Conservation (phyloP, 2,113 vertebrate genomes). For the Pyrgilauda ruficollis region DNA sequence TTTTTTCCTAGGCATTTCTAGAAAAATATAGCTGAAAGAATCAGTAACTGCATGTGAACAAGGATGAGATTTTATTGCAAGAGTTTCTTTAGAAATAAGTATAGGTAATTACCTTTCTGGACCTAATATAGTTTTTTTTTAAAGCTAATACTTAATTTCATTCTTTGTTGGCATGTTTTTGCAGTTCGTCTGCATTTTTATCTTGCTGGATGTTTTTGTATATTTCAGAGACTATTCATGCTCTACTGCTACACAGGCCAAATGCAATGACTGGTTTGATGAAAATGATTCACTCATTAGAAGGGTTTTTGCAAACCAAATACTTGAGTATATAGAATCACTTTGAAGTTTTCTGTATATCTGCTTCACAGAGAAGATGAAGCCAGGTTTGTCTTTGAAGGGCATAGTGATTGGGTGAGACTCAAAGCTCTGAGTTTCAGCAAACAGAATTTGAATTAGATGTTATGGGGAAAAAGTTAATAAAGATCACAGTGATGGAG, state of each 20-base stretch:
- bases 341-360: constrained; percentile 19
- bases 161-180: background rate
- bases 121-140: background rate
- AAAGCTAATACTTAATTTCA: background rate
- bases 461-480: background rate
- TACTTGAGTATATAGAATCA: background rate
- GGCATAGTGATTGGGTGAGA: background rate
- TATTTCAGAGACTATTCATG: background rate
- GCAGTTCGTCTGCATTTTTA: background rate
- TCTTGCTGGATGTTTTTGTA: background rate
- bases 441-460: constrained; percentile 36
- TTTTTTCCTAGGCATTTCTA: background rate
- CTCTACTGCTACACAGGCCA: background rate
- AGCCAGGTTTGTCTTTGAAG: constrained; percentile 16
- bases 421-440: background rate
- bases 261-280: background rate
- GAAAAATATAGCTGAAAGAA: background rate
- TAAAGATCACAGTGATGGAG: background rate
- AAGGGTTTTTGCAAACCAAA: constrained; percentile 38
- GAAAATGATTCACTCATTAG: constrained; percentile 13
- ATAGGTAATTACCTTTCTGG: background rate
- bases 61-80: background rate
- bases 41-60: background rate
- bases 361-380: background rate
- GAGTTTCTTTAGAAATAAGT: background rate